These are phyloP conservation scores for Scolopax rusticola DNA, from an alignment of 2,797 vertebrate genomes.

Conservation along the genomic window DNA sequence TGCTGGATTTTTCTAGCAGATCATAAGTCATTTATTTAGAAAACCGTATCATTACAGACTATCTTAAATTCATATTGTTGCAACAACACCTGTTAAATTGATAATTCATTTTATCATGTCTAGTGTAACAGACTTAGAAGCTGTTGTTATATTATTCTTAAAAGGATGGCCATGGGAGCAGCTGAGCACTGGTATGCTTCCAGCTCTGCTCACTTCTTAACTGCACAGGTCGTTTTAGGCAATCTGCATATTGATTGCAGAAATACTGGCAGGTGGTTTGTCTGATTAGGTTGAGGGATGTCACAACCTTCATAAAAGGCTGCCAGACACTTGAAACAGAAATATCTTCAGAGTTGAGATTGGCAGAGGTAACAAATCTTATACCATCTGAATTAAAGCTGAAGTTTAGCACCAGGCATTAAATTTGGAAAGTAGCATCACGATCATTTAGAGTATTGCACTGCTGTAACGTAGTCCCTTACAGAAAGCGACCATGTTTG, in stretches of 20 bases:
- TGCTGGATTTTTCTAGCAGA: neutral
- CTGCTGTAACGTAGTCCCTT: neutral
- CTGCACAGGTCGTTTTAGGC: neutral
- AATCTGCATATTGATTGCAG: constrained; percentile 4
- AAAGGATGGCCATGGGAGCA: neutral
- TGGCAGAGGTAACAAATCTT: neutral
- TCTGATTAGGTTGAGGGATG: constrained; percentile 3
- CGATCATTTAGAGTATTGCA: neutral
- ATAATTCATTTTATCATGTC: neutral
- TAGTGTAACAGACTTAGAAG: neutral
- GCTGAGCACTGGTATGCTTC: neutral
- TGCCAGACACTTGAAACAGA: neutral
- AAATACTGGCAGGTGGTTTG: neutral
- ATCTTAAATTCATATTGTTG: neutral
- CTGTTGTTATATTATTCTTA: neutral
- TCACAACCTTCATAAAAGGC: neutral
- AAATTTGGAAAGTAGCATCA: neutral
- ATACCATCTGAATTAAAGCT: neutral
- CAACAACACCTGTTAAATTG: neutral
- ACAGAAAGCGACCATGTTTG: neutral
- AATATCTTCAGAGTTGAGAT: neutral
- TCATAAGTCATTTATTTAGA: neutral
- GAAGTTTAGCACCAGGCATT: neutral
- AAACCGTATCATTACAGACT: neutral
- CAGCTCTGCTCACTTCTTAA: neutral